Percentiles rank a stretch among this genome's conserved stretches.
Conservation (phyloP, 2,797 vertebrate genomes). For the Carcharodon carcharias region DNA sequence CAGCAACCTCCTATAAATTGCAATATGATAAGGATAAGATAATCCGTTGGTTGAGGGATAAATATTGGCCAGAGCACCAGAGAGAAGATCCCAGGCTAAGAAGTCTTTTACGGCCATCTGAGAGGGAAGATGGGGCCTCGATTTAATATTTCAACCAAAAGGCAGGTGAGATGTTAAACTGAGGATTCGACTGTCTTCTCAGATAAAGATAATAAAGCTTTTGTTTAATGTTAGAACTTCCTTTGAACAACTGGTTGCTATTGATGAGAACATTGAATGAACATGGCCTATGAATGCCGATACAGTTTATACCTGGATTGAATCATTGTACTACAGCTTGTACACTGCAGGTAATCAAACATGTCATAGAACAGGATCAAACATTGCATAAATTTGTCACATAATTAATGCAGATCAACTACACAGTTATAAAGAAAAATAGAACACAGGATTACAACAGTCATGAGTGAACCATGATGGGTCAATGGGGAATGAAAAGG, state of each 20-base stretch:
- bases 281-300: background rate
- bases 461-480: background rate
- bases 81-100: background rate
- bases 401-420: background rate
- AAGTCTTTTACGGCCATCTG: background rate
- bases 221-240: background rate
- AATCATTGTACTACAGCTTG: background rate
- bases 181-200: background rate
- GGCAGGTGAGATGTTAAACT: background rate
- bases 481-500: background rate
- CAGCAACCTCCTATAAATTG: too few relatives aligned
- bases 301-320: background rate
- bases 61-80: too few relatives aligned
- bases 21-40: too few relatives aligned
- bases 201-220: background rate
- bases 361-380: background rate
- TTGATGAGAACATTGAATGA: background rate
- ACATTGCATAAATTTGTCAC: background rate
- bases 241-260: background rate
- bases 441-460: background rate
- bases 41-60: background rate
- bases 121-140: background rate
- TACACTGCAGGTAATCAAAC: background rate
- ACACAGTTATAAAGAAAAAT: background rate
- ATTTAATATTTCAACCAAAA: background rate